A percentile compares a stretch with the other conserved stretches of the same genome.
Evolutionary conservation across 2,888 invertebrate species (phyloP).

Genomic region (Tyria jacobaeae): DNA sequence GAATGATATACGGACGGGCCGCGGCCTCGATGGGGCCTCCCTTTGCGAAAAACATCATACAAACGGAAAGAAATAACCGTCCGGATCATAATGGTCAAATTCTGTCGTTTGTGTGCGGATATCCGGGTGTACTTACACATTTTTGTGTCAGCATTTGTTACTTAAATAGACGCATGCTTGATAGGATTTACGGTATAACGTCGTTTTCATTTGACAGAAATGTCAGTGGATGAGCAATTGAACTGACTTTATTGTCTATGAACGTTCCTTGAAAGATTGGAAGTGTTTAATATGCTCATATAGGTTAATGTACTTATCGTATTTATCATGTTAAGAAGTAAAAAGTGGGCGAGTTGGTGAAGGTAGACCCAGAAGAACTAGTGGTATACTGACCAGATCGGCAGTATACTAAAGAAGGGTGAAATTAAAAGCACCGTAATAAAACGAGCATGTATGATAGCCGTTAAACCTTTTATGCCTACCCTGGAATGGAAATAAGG

Average conservation of each 20-base stretch:
- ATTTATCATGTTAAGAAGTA: background rate
- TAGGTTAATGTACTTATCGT: background rate
- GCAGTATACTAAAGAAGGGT: too few species aligned
- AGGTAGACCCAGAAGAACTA: too few species aligned
- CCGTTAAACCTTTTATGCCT: too few species aligned
- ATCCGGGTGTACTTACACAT: slow-evolving; percentile 43
- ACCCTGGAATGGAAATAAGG: too few species aligned
- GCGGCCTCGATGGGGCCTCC: slow-evolving; percentile 57
- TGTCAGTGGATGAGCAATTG: slow-evolving; percentile 15
- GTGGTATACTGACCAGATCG: too few species aligned
- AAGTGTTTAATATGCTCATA: background rate
- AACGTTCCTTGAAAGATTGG: slow-evolving; percentile 22
- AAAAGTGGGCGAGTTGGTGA: background rate
- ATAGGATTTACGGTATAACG: slow-evolving; percentile 36
- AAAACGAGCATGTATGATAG: too few species aligned
- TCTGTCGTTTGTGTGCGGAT: slow-evolving; percentile 59
- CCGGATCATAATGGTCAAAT: slow-evolving; percentile 56
- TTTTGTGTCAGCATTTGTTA: slow-evolving; percentile 49
- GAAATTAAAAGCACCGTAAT: too few species aligned
- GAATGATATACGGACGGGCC: slow-evolving; percentile 75
- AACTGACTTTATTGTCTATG: slow-evolving; percentile 25
- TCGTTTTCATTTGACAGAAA: slow-evolving; percentile 40
- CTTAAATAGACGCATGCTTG: slow-evolving; percentile 36
- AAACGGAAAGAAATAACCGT: slow-evolving; percentile 56
- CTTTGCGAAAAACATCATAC: slow-evolving; percentile 67